phyloP scores from a whole-genome alignment of 2,113 vertebrate genomes.

The Caranx melampygus region DNA sequence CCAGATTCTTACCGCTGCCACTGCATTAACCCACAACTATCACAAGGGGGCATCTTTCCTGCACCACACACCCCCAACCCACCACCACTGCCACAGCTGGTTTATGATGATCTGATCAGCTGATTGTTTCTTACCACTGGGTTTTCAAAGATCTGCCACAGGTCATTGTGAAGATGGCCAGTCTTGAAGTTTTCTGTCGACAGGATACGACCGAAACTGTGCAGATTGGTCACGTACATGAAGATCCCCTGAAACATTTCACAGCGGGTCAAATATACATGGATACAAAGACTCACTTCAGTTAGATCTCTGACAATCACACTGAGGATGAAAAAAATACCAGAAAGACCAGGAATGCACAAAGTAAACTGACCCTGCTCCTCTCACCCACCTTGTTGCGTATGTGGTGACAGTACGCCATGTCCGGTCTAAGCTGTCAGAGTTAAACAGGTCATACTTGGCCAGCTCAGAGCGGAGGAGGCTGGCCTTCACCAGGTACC shows the following conservation, averaged over 20 bases:
- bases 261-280: not conserved
- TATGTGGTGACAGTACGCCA: constrained; percentile 91
- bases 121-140: constrained; percentile 84
- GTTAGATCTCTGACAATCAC: not conserved
- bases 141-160: constrained; percentile 98
- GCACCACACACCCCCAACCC: too few species aligned
- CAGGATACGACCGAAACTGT: constrained; percentile 91
- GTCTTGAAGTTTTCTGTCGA: constrained; percentile 93
- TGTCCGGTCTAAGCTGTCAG: constrained; percentile 89
- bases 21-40: not conserved
- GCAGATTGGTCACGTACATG: constrained; percentile 91
- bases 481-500: constrained; percentile 88
- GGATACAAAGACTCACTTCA: not conserved
- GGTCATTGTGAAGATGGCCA: constrained; percentile 92
- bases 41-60: not conserved
- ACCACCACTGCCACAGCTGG: not conserved
- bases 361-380: not conserved
- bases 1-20: not conserved
- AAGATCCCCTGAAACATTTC: constrained; percentile 87
- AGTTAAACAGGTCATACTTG: constrained; percentile 85
- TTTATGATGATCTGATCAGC: not conserved
- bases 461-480: constrained; percentile 84
- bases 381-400: constrained; percentile 85
- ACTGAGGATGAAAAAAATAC: not conserved
- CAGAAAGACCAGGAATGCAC: not conserved